Evolutionary conservation across 2,797 vertebrate species (phyloP).

Genomic region (Apogon hyalosoma): DNA sequence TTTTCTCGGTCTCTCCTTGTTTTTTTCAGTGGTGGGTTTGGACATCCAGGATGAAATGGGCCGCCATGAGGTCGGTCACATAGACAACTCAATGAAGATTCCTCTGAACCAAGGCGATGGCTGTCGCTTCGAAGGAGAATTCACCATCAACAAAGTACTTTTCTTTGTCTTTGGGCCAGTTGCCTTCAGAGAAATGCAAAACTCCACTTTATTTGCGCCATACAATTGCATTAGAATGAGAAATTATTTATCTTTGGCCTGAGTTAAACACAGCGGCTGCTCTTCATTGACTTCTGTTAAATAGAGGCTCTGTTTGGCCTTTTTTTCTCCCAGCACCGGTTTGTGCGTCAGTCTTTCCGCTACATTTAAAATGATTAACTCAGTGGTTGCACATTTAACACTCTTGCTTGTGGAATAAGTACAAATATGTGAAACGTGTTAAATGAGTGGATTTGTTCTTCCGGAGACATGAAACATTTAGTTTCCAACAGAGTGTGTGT

Average conservation of each 20-base stretch:
- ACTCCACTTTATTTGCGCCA: neutral
- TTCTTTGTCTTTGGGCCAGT: neutral
- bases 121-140: slow-evolving; percentile 98
- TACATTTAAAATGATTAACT: slow-evolving; percentile 71
- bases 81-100: slow-evolving; percentile 98
- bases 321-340: slow-evolving; percentile 23
- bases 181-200: neutral
- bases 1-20: neutral
- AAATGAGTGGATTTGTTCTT: slow-evolving; percentile 13
- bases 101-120: slow-evolving; percentile 91
- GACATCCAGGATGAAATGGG: slow-evolving; percentile 99
- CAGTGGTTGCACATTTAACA: slow-evolving; percentile 52
- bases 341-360: slow-evolving; percentile 70
- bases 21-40: slow-evolving; percentile 91
- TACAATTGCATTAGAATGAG: slow-evolving; percentile 18
- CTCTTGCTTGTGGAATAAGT: slow-evolving; percentile 25
- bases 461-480: slow-evolving; percentile 30
- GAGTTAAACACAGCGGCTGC: slow-evolving; percentile 28
- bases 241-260: slow-evolving; percentile 32
- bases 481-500: slow-evolving; percentile 37
- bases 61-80: slow-evolving; percentile 97
- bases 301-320: slow-evolving; percentile 9
- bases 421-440: slow-evolving; percentile 23
- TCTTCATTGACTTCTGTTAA: slow-evolving; percentile 58
- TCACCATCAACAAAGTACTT: slow-evolving; percentile 97